These are phyloP conservation scores for Abrostola triplasia DNA, from an alignment of 2,888 invertebrate genomes.

Conservation along the genomic window DNA sequence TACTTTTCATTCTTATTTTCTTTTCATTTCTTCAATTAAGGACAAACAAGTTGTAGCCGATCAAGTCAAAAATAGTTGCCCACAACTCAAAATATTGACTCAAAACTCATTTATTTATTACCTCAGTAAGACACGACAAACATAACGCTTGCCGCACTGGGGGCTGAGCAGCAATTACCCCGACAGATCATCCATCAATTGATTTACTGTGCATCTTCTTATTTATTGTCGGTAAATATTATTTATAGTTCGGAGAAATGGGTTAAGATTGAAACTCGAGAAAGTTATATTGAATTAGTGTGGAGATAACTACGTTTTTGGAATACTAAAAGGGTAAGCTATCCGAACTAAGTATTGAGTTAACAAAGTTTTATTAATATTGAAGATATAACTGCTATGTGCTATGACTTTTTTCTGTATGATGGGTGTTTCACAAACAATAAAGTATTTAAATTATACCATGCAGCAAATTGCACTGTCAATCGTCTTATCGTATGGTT, in stretches of 20 bases:
- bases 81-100: constrained; percentile 33
- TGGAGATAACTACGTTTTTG: background rate
- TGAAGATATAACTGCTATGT: too few relatives aligned
- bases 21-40: too few relatives aligned
- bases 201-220: constrained; percentile 70
- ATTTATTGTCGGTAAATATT: constrained; percentile 70
- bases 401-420: too few relatives aligned
- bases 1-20: too few relatives aligned
- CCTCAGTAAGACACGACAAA: constrained; percentile 30
- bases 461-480: too few relatives aligned
- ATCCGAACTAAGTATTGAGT: too few relatives aligned
- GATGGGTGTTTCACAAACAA: too few relatives aligned
- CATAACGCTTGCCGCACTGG: constrained; percentile 29
- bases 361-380: too few relatives aligned
- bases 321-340: background rate
- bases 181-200: constrained; percentile 78
- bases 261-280: constrained; percentile 35
- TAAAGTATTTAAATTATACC: too few relatives aligned
- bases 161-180: constrained; percentile 67
- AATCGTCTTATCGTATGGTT: too few relatives aligned
- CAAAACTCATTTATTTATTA: constrained; percentile 38
- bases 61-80: background rate
- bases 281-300: constrained; percentile 8
- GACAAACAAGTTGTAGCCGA: background rate
- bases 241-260: constrained; percentile 55